Evolutionary conservation across 2,888 invertebrate genomes (phyloP).

Genomic region (Fragum sueziense): DNA sequence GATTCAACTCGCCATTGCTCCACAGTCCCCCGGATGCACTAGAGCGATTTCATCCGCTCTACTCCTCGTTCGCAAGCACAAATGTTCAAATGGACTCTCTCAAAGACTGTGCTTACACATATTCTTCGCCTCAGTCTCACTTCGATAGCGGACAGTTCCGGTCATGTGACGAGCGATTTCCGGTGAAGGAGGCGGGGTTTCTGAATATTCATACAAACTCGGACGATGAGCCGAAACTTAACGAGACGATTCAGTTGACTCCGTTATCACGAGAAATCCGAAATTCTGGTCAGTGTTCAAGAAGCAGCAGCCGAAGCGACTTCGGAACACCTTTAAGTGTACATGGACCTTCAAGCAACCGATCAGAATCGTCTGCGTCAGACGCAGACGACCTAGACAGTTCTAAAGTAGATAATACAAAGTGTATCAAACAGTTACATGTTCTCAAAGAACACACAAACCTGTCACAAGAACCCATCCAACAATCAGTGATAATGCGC

Average conservation of each 20-base stretch:
- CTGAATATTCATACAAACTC: constrained; percentile 37
- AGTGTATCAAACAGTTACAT: constrained; percentile 42
- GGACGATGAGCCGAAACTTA: constrained; percentile 55
- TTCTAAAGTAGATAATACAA: constrained; percentile 43
- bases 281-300: constrained; percentile 68
- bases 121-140: constrained; percentile 37
- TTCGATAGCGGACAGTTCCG: constrained; percentile 59
- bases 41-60: constrained; percentile 74
- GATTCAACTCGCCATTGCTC: constrained; percentile 61
- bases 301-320: constrained; percentile 73
- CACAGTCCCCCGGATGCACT: constrained; percentile 66
- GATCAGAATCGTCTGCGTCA: constrained; percentile 81
- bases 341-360: constrained; percentile 78
- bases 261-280: constrained; percentile 65
- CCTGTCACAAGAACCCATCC: constrained; percentile 67
- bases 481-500: constrained; percentile 79
- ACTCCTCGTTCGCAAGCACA: constrained; percentile 54
- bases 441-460: constrained; percentile 57
- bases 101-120: constrained; percentile 56
- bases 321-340: constrained; percentile 67
- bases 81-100: constrained; percentile 25
- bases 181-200: constrained; percentile 35
- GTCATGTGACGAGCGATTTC: constrained; percentile 43
- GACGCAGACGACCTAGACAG: constrained; percentile 76
- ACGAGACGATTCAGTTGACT: constrained; percentile 54